Base-by-base conservation (phyloP, 2,888 invertebrate species). In the Dicranocentrus wangi region DNA sequence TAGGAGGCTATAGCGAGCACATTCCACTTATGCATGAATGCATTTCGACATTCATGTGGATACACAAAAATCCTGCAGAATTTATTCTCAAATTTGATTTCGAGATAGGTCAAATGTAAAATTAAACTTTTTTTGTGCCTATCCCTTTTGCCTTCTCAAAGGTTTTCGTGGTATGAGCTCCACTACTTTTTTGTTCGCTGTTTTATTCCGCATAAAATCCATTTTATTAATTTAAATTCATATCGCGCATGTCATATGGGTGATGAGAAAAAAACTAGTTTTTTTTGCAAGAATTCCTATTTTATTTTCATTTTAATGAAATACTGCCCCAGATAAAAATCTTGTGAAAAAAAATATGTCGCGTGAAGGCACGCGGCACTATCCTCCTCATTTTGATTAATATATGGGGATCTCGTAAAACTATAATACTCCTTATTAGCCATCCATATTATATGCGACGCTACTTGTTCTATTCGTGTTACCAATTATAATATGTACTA, bases 11-110 rank as follows among this genome's bases (percentile, higher is more conserved):
- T n/a, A n/a, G n/a, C n/a, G n/a, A n/a, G n/a, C n/a, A n/a, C n/a
- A n/a, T n/a, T n/a, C n/a, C n/a, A n/a, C n/a, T n/a, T 43, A 43
- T 47, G 68, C 51, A 51, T 68, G 51, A 68, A 13, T 51, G 51
- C 61, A 68, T 51, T 19, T 47, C 47, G 47, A n/a, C 17, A 13
- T 17, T 21, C 17, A 63, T 13, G 60, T 60, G 25, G 17, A 39
- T 21, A 43, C 21, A n/a, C n/a, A 47, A 47, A 39, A 39, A 5
- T 39, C 13, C 39, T 5, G 39, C 13, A 42, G 23, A 28, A 23
- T 42, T 39, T 19, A 43, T 2, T 61, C 61, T 61, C 32, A 7
- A 10, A 5, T 61, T 61, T 61, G n/a, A 61, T 61, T 28, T 32
- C 8, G 23, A 53, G 53, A 53, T 55, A 19, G 21, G 61, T 61